Evolutionary conservation across 2,113 vertebrate species (phyloP), one percentile per base, ranked within the genome.

Genomic region (Pteruthius melanotis): DNA sequence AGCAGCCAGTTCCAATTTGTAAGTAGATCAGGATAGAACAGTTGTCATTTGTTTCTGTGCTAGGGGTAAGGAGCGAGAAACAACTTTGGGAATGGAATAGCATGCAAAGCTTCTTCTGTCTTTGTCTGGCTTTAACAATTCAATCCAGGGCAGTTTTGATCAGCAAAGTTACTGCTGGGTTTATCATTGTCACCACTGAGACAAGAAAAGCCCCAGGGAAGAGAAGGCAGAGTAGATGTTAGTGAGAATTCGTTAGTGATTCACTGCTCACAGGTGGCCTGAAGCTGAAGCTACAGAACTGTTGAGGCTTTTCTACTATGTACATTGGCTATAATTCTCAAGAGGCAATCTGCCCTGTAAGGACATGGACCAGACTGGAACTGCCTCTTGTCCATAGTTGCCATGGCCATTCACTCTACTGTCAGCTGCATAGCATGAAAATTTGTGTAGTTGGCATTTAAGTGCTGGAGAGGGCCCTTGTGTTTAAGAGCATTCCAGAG

Each of bases 1-100:
- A 27, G 70, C 97, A 39, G 93, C 97, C 13, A 97, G 82, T 97
- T 93, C 90, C 66, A 97, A 93, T 82, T 88, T 95, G 98, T 98
- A 97, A 96, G 98, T 98, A 92, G 65, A 54, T 56, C 18, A 60
- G 53, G 49, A 63, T 15, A 33, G 60, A 82, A 18, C 44, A 84
- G 31, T 30, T 94, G 44, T 64, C n/a, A 72, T 63, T 86, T 64
- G 37, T 92, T 95, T 85, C 27, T 91, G 8, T 95, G 53, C 15
- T 81, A 57, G 75, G 30, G 45, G 78, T 87, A 59, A 45, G 35
- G 15, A 60, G 30, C 10, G 2, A 76, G 52, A 87, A 96, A 84
- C 74, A 54, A 12, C 10, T 91, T 47, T 1, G 11, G 24, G 33
- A 63, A n/a, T 5, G 69, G 6, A 64, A 35, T 24, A 68, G 30